Percentiles rank a stretch among this genome's conserved stretches.
phyloP scores from a whole-genome alignment of 2,797 vertebrate species.

The Sebastes oblongus region DNA sequence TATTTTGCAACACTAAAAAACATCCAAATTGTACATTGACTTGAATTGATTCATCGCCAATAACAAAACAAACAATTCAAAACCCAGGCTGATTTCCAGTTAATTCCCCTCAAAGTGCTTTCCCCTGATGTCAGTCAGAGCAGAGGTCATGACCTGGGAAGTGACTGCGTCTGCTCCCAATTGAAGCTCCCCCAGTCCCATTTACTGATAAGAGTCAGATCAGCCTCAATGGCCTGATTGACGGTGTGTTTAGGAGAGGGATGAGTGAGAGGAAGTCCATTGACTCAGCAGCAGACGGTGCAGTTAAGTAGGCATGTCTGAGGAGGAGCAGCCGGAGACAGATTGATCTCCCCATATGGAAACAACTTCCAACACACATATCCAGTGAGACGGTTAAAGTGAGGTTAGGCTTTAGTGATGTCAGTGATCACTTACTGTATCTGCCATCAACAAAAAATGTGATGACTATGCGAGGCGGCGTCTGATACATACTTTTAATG shows the following conservation, averaged over 20 bases:
- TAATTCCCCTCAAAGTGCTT: background rate
- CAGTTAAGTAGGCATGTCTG: slow-evolving; percentile 23
- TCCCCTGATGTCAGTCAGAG: background rate
- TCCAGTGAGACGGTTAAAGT: slow-evolving; percentile 22
- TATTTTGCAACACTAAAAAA: background rate
- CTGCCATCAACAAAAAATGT: slow-evolving; percentile 2
- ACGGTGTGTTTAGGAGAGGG: background rate
- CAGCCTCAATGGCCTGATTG: background rate
- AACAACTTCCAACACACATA: slow-evolving; percentile 4
- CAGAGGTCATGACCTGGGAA: background rate
- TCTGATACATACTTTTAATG: background rate
- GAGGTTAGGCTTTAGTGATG: slow-evolving; percentile 17
- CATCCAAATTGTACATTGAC: background rate
- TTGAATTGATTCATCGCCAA: background rate
- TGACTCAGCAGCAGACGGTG: slow-evolving; percentile 44
- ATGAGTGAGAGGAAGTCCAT: background rate
- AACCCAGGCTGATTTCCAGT: background rate
- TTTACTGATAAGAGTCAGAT: background rate
- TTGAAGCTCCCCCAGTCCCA: background rate
- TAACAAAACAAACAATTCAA: background rate
- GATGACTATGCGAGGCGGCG: background rate
- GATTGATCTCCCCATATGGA: slow-evolving; percentile 38
- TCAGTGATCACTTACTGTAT: slow-evolving; percentile 31
- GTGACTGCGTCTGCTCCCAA: background rate
- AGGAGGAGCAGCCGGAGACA: slow-evolving; percentile 33